These are phyloP conservation scores for Ichneumon xanthorius DNA, from an alignment of 2,888 invertebrate species.

Conservation along the genomic window DNA sequence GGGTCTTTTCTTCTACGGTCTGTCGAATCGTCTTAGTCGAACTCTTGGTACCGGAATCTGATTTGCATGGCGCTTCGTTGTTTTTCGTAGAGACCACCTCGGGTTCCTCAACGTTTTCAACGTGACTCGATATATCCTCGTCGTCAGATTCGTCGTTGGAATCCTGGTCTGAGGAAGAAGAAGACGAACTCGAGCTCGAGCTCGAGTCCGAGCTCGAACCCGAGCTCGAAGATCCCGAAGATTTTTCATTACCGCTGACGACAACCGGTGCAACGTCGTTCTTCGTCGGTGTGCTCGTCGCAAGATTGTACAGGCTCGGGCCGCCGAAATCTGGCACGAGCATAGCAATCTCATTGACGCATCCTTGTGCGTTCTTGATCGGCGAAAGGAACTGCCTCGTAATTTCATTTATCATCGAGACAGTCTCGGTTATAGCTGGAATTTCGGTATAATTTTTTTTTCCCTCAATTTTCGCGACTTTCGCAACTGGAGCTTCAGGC, in stretches of 20 bases:
- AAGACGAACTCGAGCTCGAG: background rate
- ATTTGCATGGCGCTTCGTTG: background rate
- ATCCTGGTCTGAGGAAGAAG: background rate
- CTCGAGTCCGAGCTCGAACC: background rate
- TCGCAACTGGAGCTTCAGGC: background rate
- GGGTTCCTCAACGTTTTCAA: background rate
- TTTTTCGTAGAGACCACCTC: background rate
- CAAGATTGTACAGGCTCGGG: background rate
- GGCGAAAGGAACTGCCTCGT: conserved; percentile 24
- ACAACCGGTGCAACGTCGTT: background rate
- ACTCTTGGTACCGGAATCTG: conserved; percentile 1
- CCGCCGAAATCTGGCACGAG: conserved; percentile 35
- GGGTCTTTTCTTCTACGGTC: conserved; percentile 3
- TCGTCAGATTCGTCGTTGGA: background rate
- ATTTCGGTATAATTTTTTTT: background rate
- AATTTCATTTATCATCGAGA: conserved; percentile 16
- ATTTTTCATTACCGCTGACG: background rate
- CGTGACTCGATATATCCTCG: background rate
- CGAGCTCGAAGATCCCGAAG: conserved; percentile 30
- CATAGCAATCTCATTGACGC: background rate
- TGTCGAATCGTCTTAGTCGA: background rate
- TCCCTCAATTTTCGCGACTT: background rate
- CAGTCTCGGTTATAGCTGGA: background rate
- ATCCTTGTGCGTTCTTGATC: background rate
- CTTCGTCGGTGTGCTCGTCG: background rate